These are phyloP conservation scores for Bombus consobrinus DNA, from an alignment of 1,140 invertebrate genomes.

Conservation along the genomic window DNA sequence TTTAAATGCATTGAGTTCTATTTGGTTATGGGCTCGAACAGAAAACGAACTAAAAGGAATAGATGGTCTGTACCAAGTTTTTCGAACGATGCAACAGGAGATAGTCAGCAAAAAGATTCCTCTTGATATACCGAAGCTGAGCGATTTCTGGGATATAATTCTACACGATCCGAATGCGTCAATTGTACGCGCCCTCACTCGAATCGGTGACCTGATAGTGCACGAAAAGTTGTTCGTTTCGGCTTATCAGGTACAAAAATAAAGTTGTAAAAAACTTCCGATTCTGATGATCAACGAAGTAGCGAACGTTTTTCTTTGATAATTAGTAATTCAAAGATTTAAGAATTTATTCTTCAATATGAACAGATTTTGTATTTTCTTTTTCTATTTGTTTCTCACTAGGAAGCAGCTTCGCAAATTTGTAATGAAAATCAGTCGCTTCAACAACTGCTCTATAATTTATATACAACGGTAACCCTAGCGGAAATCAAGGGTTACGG, in stretches of 20 bases:
- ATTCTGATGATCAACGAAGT: neutral
- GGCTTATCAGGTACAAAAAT: slow-evolving; percentile 84
- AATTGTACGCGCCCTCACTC: slow-evolving; percentile 81
- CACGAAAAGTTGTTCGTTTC: slow-evolving; percentile 85
- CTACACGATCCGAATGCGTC: slow-evolving; percentile 84
- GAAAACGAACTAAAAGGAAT: slow-evolving; percentile 83
- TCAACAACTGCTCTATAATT: slow-evolving; percentile 91
- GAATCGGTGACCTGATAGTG: slow-evolving; percentile 83
- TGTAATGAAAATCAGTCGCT: slow-evolving; percentile 89
- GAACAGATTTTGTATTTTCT: slow-evolving; percentile 22
- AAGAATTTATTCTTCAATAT: neutral
- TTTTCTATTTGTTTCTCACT: slow-evolving; percentile 65
- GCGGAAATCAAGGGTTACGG: slow-evolving; percentile 92
- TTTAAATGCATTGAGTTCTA: slow-evolving; percentile 77
- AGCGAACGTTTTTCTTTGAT: neutral
- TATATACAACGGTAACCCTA: slow-evolving; percentile 90
- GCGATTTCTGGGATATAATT: slow-evolving; percentile 85
- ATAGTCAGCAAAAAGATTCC: slow-evolving; percentile 60
- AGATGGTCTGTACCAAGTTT: slow-evolving; percentile 85
- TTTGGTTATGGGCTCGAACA: slow-evolving; percentile 84
- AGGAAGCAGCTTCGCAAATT: slow-evolving; percentile 86
- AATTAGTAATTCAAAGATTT: neutral
- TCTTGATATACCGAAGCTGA: slow-evolving; percentile 83
- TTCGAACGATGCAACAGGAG: slow-evolving; percentile 83
- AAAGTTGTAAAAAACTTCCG: neutral